Evolutionary conservation across 2,888 invertebrate species (phyloP).

Genomic region (Aphodius sticticus): DNA sequence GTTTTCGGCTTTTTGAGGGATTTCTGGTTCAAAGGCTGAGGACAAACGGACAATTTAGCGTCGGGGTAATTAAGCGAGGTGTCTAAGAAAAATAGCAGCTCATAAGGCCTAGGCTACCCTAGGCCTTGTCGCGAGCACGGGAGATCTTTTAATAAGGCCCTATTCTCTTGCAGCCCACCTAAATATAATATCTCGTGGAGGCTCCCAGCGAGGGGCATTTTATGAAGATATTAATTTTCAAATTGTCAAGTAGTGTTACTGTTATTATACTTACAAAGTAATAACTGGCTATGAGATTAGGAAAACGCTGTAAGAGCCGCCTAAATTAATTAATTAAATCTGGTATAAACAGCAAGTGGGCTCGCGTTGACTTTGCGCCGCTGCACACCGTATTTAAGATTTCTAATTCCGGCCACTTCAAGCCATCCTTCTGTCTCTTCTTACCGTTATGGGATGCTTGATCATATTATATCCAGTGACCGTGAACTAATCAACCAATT

Average conservation of each 20-base stretch:
- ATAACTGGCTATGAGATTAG: constrained; percentile 60
- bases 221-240: constrained; percentile 62
- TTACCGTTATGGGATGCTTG: background rate
- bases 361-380: constrained; percentile 48
- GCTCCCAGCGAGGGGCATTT: constrained; percentile 57
- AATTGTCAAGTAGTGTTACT: constrained; percentile 60
- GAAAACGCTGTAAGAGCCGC: constrained; percentile 58
- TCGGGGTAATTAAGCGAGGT: background rate
- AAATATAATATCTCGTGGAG: constrained; percentile 37
- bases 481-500: constrained; percentile 22
- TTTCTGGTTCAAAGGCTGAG: background rate
- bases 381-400: constrained; percentile 43
- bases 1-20: background rate
- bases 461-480: background rate
- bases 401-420: constrained; percentile 45
- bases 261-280: constrained; percentile 61
- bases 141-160: constrained; percentile 4
- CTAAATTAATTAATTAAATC: constrained; percentile 62
- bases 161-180: constrained; percentile 39
- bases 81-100: background rate
- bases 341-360: constrained; percentile 57
- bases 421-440: constrained; percentile 28
- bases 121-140: background rate
- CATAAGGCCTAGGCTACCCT: constrained; percentile 4
- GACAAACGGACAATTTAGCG: background rate